Evolutionary conservation across 1,140 invertebrate species (phyloP), one percentile per base, ranked within the genome.

Genomic region (Dendrolimus punctatus): DNA sequence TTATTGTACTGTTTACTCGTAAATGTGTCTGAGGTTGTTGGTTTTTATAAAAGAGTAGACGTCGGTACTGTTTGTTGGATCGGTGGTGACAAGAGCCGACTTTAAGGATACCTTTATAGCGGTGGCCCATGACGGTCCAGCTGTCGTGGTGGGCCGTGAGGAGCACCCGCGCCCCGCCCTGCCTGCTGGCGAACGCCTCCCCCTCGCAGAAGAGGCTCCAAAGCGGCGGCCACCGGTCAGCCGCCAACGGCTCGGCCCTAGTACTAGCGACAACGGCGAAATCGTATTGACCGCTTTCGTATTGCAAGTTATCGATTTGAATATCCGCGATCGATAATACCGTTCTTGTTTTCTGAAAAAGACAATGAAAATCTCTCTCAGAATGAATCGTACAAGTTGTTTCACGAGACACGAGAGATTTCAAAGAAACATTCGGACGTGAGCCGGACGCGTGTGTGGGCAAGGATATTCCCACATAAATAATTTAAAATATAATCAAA

Each of bases 201-300:
- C 10, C 0, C 4, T 68, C 66, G 2, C 58, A 54, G 53, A 67
- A 65, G 64, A 75, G 68, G 36, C 59, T 68, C 77, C 76, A 80
- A 5, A 80, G 55, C 5, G 77, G 62, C 3, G 77, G 79, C 73
- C 71, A 77, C 5, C 38, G 55, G 0, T 69, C 73, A 8, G 9
- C 5, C 0, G 41, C 4, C 1, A 48, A 37, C 4, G 48, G 46
- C 5, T 53, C 51, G 0, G 57, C 40, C 5, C 68, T 56, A 5
- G 80, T 79, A n/a, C 66, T 68, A 6, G 73, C 78, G 1, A 85
- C 66, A 6, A 85, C 81, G 0, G 72, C 66, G 58, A 85, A 85
- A 51, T 83, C 81, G 50, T 60, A 85, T 53, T 74, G 65, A 0
- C 74, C 80, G 1, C 46, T 74, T 6, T 70, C 64, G 53, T 80